phyloP scores from a whole-genome alignment of 2,113 vertebrate species.

The Neopipo cinnamomea region DNA sequence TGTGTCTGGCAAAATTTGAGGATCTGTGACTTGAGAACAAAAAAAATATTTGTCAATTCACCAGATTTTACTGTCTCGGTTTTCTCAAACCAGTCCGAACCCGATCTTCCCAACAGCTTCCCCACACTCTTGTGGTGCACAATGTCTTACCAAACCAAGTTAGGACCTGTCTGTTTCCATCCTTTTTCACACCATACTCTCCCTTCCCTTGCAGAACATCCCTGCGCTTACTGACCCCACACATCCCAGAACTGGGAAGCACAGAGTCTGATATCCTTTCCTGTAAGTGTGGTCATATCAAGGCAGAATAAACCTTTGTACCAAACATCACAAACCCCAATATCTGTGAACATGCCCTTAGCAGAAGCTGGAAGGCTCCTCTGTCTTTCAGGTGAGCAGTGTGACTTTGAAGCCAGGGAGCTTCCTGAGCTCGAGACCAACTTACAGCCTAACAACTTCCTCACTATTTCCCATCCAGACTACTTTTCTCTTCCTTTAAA shows the following conservation, averaged over 20 bases:
- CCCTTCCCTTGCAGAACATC: neutral
- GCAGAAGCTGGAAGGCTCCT: neutral
- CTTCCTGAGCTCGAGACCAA: neutral
- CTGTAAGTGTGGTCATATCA: neutral
- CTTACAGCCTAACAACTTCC: neutral
- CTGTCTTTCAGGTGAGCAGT: neutral
- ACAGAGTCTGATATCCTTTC: neutral
- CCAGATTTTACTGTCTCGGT: neutral
- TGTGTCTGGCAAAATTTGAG: neutral
- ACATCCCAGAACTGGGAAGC: neutral
- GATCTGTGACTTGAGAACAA: neutral
- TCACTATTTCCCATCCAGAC: neutral
- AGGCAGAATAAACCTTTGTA: neutral
- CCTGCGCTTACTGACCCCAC: neutral
- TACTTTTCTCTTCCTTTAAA: neutral
- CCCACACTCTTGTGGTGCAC: neutral
- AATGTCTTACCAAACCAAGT: neutral
- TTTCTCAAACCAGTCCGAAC: neutral
- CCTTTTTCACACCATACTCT: neutral
- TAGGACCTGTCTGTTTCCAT: neutral
- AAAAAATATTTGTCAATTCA: neutral
- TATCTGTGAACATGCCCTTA: neutral
- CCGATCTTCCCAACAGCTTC: neutral
- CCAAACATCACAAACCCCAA: neutral
- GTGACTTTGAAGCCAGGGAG: neutral